A percentile compares a stretch with the other conserved stretches of the same genome.
Conservation (phyloP, 2,797 vertebrate genomes). For the Platyrinchus mystaceus region DNA sequence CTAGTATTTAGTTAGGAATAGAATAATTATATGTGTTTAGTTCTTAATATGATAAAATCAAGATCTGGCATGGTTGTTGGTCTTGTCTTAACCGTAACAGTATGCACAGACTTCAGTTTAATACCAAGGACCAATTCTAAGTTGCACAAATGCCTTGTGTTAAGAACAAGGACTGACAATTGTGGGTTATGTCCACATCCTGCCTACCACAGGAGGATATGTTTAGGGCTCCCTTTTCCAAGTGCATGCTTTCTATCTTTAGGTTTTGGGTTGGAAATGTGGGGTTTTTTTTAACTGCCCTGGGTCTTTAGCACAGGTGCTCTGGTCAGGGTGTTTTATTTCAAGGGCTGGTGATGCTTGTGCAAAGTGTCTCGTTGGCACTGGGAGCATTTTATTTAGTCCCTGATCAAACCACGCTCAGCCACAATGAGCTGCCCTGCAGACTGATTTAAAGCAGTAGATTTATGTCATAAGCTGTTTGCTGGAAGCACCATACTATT, state of each 20-base stretch:
- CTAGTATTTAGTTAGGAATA: background rate
- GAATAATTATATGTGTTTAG: background rate
- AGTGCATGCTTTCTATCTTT: background rate
- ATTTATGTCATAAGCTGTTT: background rate
- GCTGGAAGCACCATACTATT: background rate
- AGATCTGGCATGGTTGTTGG: background rate
- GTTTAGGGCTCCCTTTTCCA: background rate
- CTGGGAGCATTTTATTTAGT: background rate
- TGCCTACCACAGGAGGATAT: background rate
- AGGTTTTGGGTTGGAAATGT: background rate
- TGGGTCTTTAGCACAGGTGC: background rate
- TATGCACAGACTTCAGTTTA: background rate
- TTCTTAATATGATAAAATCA: background rate
- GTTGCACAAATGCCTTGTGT: background rate
- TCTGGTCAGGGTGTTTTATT: background rate
- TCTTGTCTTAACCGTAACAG: background rate
- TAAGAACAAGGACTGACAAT: background rate
- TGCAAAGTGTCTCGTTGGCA: background rate
- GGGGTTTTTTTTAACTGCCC: background rate
- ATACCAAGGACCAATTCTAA: background rate
- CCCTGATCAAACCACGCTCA: background rate
- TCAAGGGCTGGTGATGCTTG: background rate
- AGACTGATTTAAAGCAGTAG: background rate
- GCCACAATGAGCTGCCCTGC: background rate
- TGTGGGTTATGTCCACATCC: background rate